phyloP scores from a whole-genome alignment of 1,140 invertebrate genomes.

The Drosophila hydei region DNA sequence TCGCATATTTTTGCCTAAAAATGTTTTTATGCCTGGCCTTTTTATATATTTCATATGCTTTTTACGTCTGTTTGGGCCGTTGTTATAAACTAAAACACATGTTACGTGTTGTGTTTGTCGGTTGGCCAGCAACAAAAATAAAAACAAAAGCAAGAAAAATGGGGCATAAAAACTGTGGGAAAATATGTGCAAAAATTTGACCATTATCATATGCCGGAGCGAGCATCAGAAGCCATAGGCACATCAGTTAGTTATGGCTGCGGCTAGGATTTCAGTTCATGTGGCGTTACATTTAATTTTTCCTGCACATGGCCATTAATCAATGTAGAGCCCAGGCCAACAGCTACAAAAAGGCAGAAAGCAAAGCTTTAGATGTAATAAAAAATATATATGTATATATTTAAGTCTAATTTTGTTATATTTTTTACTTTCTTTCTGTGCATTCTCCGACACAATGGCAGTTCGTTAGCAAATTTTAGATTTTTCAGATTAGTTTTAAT shows the following conservation, averaged over 20 bases:
- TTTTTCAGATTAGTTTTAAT: conserved; percentile 36
- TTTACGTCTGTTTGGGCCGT: conserved; percentile 6
- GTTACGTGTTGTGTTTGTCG: conserved; percentile 48
- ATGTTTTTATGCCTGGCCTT: conserved; percentile 30
- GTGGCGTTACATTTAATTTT: conserved; percentile 52
- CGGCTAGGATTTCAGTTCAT: conserved; percentile 33
- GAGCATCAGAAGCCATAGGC: conserved; percentile 33
- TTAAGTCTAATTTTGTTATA: background rate
- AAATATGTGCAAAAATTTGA: conserved; percentile 43
- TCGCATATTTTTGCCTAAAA: conserved; percentile 23
- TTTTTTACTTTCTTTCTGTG: conserved; percentile 1
- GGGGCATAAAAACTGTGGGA: conserved; percentile 7
- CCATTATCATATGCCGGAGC: conserved; percentile 50
- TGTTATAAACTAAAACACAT: conserved; percentile 55
- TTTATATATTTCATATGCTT: conserved; percentile 13
- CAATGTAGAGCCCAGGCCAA: conserved; percentile 29
- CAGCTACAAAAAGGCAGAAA: too few relatives aligned
- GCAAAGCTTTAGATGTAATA: conserved; percentile 24
- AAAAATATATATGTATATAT: background rate
- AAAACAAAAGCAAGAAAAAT: conserved; percentile 6
- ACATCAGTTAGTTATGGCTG: conserved; percentile 38
- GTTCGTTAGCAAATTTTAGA: conserved; percentile 44
- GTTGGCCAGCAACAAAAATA: conserved; percentile 14
- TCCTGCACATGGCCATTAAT: conserved; percentile 43
- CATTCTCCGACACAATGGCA: conserved; percentile 32